phyloP scores from a whole-genome alignment of 2,113 vertebrate genomes.

The Proterorhinus semilunaris region DNA sequence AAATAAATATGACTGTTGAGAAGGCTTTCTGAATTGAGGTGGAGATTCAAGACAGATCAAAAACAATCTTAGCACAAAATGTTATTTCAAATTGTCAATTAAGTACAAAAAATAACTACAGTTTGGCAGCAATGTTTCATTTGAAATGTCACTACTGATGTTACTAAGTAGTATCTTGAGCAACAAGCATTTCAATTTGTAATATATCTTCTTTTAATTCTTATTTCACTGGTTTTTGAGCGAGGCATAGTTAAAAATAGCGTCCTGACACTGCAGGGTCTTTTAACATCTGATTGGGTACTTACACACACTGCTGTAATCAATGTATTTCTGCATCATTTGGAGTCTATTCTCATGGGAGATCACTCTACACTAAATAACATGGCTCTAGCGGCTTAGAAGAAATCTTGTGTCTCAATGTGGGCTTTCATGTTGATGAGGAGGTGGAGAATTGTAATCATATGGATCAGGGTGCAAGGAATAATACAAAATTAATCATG shows the following conservation, averaged over 20 bases:
- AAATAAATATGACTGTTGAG: too few species aligned
- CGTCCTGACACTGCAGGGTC: conserved; percentile 44
- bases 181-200: conserved; percentile 7
- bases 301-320: conserved; percentile 36
- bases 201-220: conserved; percentile 1
- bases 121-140: too few species aligned
- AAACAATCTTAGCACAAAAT: too few species aligned
- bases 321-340: conserved; percentile 60
- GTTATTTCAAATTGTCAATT: too few species aligned
- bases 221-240: conserved; percentile 13
- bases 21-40: too few species aligned
- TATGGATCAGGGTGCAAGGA: background rate
- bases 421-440: background rate
- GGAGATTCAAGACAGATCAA: too few species aligned
- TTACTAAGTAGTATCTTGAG: background rate
- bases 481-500: background rate
- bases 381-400: conserved; percentile 12
- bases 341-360: conserved; percentile 34
- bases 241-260: conserved; percentile 57
- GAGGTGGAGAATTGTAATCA: background rate
- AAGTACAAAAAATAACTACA: too few species aligned
- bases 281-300: conserved; percentile 55
- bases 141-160: too few species aligned
- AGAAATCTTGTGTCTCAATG: conserved; percentile 14
- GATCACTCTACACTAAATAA: conserved; percentile 36